Base-by-base conservation (phyloP, 1,140 invertebrate genomes). In the Leptinotarsa texana region DNA sequence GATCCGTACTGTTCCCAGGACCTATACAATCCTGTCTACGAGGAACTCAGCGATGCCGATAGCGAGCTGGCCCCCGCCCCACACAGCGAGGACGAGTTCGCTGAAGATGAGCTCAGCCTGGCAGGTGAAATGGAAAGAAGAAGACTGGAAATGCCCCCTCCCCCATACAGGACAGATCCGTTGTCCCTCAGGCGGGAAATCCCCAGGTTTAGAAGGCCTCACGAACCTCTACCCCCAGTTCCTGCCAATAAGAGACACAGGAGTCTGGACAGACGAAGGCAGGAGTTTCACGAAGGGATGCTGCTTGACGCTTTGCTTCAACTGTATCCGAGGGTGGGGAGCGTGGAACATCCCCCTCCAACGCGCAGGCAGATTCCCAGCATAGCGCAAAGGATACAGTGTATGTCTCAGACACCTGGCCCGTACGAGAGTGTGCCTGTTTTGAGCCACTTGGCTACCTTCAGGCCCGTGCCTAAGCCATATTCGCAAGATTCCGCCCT, bases 11-110 rank as follows among this genome's bases (percentile, higher is more conserved):
- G 86, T 72, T 91, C 90, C 49, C 89, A 91, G 81, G 91, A 92
- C 80, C 87, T 90, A 70, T 91, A 90, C 85, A 90, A 91, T 84
- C 91, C 91, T 71, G 91, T 92, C 33, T 92, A 92, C 85, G 91
- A 92, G 84, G 91, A 92, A 82, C 86, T 92, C 65, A 91, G 90
- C 77, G 90, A 91, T 79, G 88, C 89, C 51, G 90, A 92, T 74
- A 89, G 88, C 73, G 90, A 91, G 76, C 68, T 84, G 71, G 81
- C 81, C 21, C 88, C 87, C 61, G 89, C 88, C 24, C 83, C 88
- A 2, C 87, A 85, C 72, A 91, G 90, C 82, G 91, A 91, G 80
- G 91, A 92, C 75, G 91, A 92, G 75, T 91, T 91, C 77, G 91
- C 90, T 74, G 91, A 92, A 82, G 91, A 92, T 79, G 91, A 92